Conservation (phyloP, 2,888 invertebrate species). For the Sminthurides aquaticus region DNA sequence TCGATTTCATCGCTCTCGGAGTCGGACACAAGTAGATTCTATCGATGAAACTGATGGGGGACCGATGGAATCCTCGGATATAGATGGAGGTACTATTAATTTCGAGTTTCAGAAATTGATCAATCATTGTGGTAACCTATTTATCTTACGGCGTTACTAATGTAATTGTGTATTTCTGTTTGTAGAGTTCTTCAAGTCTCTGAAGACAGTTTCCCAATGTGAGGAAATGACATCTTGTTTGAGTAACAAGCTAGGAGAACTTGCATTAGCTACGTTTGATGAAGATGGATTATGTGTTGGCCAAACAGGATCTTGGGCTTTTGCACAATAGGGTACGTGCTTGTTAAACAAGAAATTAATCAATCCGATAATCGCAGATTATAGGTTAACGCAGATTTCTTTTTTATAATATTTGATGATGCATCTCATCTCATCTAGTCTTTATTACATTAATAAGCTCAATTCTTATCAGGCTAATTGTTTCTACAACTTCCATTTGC, state of each 20-base stretch:
- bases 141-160: neutral
- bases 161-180: conserved; percentile 24
- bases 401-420: too few species aligned
- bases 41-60: conserved; percentile 30
- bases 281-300: conserved; percentile 76
- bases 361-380: conserved; percentile 15
- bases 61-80: conserved; percentile 31
- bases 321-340: conserved; percentile 49
- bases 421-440: too few species aligned
- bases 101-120: neutral
- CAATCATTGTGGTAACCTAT: too few species aligned
- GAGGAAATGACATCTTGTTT: conserved; percentile 57
- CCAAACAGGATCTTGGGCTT: conserved; percentile 77
- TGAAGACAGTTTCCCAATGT: conserved; percentile 46
- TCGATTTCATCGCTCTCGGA: conserved; percentile 37
- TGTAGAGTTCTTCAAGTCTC: conserved; percentile 50
- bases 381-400: too few species aligned
- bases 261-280: conserved; percentile 82
- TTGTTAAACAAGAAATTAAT: conserved; percentile 1
- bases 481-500: too few species aligned
- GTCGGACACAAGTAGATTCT: conserved; percentile 31
- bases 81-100: conserved; percentile 33
- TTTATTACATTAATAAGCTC: too few species aligned
- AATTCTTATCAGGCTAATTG: too few species aligned
- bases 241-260: conserved; percentile 74